phyloP scores from a whole-genome alignment of 2,888 invertebrate genomes.

The Entomobrya multifasciata region DNA sequence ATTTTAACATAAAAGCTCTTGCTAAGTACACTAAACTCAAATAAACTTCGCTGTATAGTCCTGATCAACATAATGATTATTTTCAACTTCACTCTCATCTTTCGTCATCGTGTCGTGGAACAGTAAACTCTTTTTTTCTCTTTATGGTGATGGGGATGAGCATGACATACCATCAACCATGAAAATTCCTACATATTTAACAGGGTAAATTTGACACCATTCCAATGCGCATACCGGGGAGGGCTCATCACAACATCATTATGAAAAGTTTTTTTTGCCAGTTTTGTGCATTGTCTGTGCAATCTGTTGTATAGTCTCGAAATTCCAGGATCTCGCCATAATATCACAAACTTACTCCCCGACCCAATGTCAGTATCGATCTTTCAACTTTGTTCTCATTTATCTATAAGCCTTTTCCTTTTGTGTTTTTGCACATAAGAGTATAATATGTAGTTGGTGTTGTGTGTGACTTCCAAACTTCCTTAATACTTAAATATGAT shows the following conservation, averaged over 20 bases:
- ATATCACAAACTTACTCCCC: too few relatives aligned
- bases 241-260: too few relatives aligned
- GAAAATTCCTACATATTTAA: not conserved
- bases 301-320: not conserved
- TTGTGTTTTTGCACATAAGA: not conserved
- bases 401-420: not conserved
- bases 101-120: not conserved
- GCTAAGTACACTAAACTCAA: slow-evolving; percentile 6
- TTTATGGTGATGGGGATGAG: not conserved
- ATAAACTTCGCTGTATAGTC: not conserved
- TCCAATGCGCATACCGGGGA: too few relatives aligned
- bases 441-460: too few relatives aligned
- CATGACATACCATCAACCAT: not conserved
- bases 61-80: slow-evolving; percentile 1
- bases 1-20: not conserved
- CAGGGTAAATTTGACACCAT: too few relatives aligned
- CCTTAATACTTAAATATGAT: too few relatives aligned
- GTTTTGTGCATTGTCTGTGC: too few relatives aligned
- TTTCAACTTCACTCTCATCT: not conserved
- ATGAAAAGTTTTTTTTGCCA: too few relatives aligned
- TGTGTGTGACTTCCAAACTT: too few relatives aligned
- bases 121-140: slow-evolving; percentile 11
- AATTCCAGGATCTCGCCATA: too few relatives aligned
- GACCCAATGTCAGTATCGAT: slow-evolving; percentile 36
- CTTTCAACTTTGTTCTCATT: slow-evolving; percentile 1